A percentile compares a stretch with the other conserved stretches of the same genome.
Evolutionary conservation across 1,140 invertebrate genomes (phyloP).

Genomic region (Lordiphosa mommai): DNA sequence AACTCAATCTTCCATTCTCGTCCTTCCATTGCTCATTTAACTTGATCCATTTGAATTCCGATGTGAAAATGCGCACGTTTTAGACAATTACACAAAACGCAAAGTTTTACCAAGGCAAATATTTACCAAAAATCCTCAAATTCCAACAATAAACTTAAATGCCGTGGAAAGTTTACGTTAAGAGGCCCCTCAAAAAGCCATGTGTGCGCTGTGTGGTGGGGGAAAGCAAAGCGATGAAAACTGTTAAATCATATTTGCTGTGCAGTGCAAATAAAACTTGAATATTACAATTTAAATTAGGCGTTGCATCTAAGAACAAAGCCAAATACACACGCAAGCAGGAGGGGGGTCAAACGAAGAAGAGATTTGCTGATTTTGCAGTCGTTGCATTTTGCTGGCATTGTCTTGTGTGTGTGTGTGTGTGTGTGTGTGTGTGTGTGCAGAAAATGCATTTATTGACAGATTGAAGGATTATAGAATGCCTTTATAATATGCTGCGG

Average conservation of each 20-base stretch:
- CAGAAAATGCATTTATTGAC: slow-evolving; percentile 57
- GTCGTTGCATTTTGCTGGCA: slow-evolving; percentile 38
- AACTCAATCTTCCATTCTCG: slow-evolving; percentile 9
- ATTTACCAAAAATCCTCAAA: slow-evolving; percentile 38
- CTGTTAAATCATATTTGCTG: slow-evolving; percentile 51
- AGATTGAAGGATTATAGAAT: slow-evolving; percentile 73
- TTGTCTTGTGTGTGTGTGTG: slow-evolving; percentile 16
- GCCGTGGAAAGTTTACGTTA: slow-evolving; percentile 17
- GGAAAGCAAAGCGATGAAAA: slow-evolving; percentile 25
- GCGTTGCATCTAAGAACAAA: slow-evolving; percentile 58
- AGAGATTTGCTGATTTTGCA: slow-evolving; percentile 46
- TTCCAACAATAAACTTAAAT: slow-evolving; percentile 33
- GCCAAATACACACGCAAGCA: slow-evolving; percentile 44
- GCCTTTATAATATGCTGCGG: slow-evolving; percentile 52
- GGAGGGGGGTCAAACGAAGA: slow-evolving; percentile 1
- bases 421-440: slow-evolving; percentile 10
- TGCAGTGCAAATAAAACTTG: slow-evolving; percentile 52
- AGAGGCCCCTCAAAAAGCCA: slow-evolving; percentile 15
- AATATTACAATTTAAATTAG: slow-evolving; percentile 64
- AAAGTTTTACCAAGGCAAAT: slow-evolving; percentile 55
- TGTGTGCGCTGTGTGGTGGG: slow-evolving; percentile 15
- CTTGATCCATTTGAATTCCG: slow-evolving; percentile 29
- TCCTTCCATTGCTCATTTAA: slow-evolving; percentile 43
- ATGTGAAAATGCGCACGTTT: slow-evolving; percentile 51
- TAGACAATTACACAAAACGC: slow-evolving; percentile 40